Percentiles rank a stretch among this genome's conserved stretches.
Evolutionary conservation across 2,113 vertebrate genomes (phyloP).

Genomic region (Toxostoma redivivum): DNA sequence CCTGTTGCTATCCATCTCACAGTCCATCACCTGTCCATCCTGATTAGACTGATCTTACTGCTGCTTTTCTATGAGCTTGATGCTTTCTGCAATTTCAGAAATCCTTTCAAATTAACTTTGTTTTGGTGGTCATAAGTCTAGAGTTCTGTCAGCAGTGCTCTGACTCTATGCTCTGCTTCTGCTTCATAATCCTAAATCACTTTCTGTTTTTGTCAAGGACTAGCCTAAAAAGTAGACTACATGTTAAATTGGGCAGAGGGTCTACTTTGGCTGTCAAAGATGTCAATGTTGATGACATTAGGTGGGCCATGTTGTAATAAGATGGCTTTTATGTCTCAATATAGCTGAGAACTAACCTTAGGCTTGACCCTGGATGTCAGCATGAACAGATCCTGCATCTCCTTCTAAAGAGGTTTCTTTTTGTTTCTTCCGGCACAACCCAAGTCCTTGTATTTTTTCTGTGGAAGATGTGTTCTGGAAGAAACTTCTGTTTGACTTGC

Average conservation of each 20-base stretch:
- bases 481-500: not conserved
- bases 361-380: not conserved
- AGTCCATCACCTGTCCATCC: not conserved
- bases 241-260: not conserved
- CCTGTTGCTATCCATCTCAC: not conserved
- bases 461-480: not conserved
- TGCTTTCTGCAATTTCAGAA: not conserved
- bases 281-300: not conserved
- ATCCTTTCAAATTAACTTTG: not conserved
- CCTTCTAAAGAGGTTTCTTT: not conserved
- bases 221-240: not conserved
- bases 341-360: not conserved
- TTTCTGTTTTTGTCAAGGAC: not conserved
- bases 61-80: not conserved
- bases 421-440: constrained; percentile 15
- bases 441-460: constrained; percentile 1
- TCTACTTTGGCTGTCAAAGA: not conserved
- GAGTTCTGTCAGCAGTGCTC: not conserved
- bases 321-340: not conserved
- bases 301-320: not conserved
- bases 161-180: not conserved
- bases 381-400: not conserved
- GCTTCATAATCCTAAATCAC: not conserved
- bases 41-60: not conserved
- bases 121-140: not conserved